These are phyloP conservation scores for Diabrotica virgifera DNA, from an alignment of 1,140 invertebrate genomes.

Conservation along the genomic window DNA sequence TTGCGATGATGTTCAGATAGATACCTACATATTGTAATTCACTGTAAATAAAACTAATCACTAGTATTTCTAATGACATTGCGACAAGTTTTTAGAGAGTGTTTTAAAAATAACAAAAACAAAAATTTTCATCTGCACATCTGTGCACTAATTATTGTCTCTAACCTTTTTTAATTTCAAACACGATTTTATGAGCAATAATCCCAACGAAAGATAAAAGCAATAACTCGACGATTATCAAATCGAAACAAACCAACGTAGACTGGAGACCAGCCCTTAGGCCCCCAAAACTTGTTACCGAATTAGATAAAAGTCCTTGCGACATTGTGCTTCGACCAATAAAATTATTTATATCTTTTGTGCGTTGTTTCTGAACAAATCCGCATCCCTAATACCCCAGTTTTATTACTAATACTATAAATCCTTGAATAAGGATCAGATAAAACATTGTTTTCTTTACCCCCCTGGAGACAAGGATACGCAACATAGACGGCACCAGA, in stretches of 20 bases:
- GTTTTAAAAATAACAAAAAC: too few species aligned
- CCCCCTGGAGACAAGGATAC: not conserved
- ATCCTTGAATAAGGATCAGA: constrained; percentile 10
- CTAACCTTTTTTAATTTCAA: too few species aligned
- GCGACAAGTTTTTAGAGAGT: too few species aligned
- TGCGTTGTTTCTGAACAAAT: not conserved
- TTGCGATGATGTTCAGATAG: too few species aligned
- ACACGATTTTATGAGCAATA: too few species aligned
- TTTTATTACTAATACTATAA: constrained; percentile 14
- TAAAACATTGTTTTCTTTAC: constrained; percentile 5
- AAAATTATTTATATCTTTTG: constrained; percentile 16
- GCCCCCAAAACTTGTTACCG: not conserved
- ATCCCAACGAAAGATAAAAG: not conserved
- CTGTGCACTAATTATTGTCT: too few species aligned
- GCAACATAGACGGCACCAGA: not conserved
- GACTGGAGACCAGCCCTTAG: not conserved
- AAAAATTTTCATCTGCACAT: too few species aligned
- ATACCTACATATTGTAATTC: too few species aligned
- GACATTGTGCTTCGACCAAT: not conserved
- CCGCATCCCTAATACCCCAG: not conserved
- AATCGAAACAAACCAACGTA: not conserved
- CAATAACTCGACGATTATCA: not conserved
- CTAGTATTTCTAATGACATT: too few species aligned
- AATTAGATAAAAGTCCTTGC: constrained; percentile 9
- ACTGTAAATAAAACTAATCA: too few species aligned